Percentiles rank a stretch among this genome's conserved stretches.
Conservation (phyloP, 2,113 vertebrate species). For the Notothenia coriiceps region DNA sequence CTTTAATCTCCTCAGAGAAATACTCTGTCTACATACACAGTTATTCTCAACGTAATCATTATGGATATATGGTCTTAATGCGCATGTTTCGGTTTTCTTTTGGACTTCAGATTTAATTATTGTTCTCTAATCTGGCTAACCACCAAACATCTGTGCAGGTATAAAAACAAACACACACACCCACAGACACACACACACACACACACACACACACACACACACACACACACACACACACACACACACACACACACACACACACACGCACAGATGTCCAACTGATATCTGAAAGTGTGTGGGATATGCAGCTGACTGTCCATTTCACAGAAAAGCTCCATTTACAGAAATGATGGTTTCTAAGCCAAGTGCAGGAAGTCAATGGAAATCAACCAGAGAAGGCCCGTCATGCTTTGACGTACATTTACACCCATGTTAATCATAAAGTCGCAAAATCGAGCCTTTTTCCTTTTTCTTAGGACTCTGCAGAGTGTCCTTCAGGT, state of each 20-base stretch:
- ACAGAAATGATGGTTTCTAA: conserved; percentile 11
- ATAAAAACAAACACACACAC: neutral
- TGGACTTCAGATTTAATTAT: conserved; percentile 53
- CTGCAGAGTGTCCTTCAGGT: conserved; percentile 75
- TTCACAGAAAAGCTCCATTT: conserved; percentile 30
- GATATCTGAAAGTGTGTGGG: conserved; percentile 5
- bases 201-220: neutral
- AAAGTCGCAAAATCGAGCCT: conserved; percentile 60
- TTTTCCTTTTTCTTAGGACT: conserved; percentile 52
- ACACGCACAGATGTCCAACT: neutral
- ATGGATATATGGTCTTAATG: conserved; percentile 64
- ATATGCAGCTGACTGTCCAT: conserved; percentile 24
- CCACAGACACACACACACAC: neutral
- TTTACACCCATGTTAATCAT: conserved; percentile 55
- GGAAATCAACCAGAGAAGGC: conserved; percentile 35
- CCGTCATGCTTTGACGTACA: conserved; percentile 32
- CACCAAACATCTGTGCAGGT: conserved; percentile 55
- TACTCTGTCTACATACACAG: conserved; percentile 62
- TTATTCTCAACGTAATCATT: conserved; percentile 71
- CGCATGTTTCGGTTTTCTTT: conserved; percentile 60
- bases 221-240: neutral
- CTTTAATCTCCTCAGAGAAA: conserved; percentile 80
- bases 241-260: neutral
- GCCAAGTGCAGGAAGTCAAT: conserved; percentile 24
- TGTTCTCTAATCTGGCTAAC: conserved; percentile 67